A percentile compares a stretch with the other conserved stretches of the same genome.
These are phyloP conservation scores for Caprella mutica DNA, from an alignment of 2,888 invertebrate genomes.

Conservation along the genomic window DNA sequence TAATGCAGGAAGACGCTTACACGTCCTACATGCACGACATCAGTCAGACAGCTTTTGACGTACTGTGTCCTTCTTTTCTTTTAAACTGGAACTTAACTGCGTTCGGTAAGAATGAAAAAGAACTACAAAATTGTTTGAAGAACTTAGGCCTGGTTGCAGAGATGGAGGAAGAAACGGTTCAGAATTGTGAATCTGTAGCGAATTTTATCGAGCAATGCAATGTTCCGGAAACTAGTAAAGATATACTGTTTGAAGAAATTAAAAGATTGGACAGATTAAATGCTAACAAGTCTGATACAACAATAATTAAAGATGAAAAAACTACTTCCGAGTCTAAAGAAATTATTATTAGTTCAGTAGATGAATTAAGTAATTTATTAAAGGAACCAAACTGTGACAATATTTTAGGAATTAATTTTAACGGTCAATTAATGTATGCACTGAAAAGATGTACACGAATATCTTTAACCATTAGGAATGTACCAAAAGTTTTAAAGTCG, in stretches of 20 bases:
- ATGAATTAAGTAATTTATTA: no score
- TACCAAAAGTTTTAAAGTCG: slow-evolving; percentile 52
- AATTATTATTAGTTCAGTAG: no score
- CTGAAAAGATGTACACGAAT: slow-evolving; percentile 59
- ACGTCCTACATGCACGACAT: slow-evolving; percentile 75
- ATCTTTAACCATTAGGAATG: slow-evolving; percentile 84
- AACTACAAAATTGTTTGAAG: no score
- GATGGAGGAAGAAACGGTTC: slow-evolving; percentile 14
- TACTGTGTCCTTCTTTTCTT: slow-evolving; percentile 43
- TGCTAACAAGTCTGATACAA: no score
- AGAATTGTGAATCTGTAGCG: not conserved
- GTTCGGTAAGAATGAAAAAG: slow-evolving; percentile 21
- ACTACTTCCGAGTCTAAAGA: slow-evolving; percentile 4
- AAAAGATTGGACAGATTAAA: not conserved
- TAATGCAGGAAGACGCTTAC: slow-evolving; percentile 74
- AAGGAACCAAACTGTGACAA: no score
- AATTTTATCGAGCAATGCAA: not conserved
- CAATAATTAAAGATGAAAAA: slow-evolving; percentile 10
- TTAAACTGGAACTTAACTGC: slow-evolving; percentile 43
- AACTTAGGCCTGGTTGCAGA: no score
- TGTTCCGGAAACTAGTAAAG: not conserved
- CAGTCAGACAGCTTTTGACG: slow-evolving; percentile 55
- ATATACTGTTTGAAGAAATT: not conserved
- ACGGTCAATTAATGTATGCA: slow-evolving; percentile 31
- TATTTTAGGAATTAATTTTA: not conserved